Conservation (phyloP, 2,888 invertebrate genomes). For the Mesoligia furuncula region DNA sequence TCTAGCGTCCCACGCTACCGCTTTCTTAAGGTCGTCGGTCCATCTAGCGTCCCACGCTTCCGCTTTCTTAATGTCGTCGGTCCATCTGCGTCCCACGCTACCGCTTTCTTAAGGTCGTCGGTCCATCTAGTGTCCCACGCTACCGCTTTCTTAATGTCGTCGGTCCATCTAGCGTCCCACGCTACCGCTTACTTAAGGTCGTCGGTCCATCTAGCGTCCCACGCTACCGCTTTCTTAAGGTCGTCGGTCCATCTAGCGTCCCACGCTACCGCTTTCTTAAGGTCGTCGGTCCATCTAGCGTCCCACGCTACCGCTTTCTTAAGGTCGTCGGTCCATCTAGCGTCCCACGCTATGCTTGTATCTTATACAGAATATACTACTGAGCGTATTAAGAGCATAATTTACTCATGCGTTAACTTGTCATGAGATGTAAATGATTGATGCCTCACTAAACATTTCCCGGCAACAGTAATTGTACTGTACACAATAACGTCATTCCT, state of each 20-base stretch:
- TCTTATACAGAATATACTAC: background rate
- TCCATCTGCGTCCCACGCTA: background rate
- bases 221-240: background rate
- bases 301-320: background rate
- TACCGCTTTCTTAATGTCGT: background rate
- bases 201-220: background rate
- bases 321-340: too few species aligned
- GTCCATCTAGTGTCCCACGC: background rate
- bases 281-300: too few species aligned
- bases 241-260: background rate
- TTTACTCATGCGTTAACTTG: slow-evolving; percentile 28
- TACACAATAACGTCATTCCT: slow-evolving; percentile 13
- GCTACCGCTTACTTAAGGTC: background rate
- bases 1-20: background rate
- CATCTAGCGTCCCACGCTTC: background rate
- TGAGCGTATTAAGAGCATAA: slow-evolving; percentile 21
- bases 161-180: background rate
- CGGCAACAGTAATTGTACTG: background rate
- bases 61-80: too few species aligned
- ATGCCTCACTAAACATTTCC: slow-evolving; percentile 29
- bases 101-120: too few species aligned
- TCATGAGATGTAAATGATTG: slow-evolving; percentile 37
- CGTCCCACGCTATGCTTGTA: background rate
- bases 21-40: too few species aligned
- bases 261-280: background rate